These are phyloP conservation scores for Archivesica marissinica DNA, from an alignment of 1,140 invertebrate species.

Conservation along the genomic window DNA sequence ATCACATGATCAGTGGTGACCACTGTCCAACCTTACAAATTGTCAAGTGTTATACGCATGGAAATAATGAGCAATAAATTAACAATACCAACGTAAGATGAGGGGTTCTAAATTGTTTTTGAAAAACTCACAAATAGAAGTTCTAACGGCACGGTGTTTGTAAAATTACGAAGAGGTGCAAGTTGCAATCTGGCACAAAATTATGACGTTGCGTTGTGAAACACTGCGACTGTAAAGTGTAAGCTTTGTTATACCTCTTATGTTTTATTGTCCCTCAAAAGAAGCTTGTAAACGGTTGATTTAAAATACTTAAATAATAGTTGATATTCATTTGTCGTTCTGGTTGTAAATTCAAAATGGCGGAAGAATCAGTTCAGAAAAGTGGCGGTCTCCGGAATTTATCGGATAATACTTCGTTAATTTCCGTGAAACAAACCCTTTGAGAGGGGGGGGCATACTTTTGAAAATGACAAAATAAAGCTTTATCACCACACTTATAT, in stretches of 20 bases:
- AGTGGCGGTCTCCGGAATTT: slow-evolving; percentile 16
- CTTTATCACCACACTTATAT: too few relatives aligned
- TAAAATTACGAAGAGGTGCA: slow-evolving; percentile 22
- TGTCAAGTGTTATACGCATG: background rate
- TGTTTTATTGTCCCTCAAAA: background rate
- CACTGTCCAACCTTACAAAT: background rate
- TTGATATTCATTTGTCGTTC: background rate
- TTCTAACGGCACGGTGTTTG: slow-evolving; percentile 32
- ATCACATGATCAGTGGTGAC: background rate
- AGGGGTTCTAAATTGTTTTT: too few relatives aligned
- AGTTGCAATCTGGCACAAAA: too few relatives aligned
- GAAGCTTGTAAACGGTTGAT: background rate
- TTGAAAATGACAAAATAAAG: too few relatives aligned
- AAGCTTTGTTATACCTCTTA: background rate
- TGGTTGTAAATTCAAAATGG: slow-evolving; percentile 37
- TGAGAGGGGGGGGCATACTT: too few relatives aligned
- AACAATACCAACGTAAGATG: too few relatives aligned
- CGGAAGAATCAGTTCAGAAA: slow-evolving; percentile 24
- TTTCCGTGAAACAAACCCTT: too few relatives aligned
- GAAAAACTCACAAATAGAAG: slow-evolving; percentile 11
- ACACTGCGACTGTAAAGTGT: background rate
- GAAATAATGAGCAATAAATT: background rate
- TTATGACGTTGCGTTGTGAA: background rate
- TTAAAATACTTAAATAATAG: background rate
- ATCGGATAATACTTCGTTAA: background rate